Evolutionary conservation across 2,797 vertebrate genomes (phyloP).

Genomic region (Crenichthys baileyi): DNA sequence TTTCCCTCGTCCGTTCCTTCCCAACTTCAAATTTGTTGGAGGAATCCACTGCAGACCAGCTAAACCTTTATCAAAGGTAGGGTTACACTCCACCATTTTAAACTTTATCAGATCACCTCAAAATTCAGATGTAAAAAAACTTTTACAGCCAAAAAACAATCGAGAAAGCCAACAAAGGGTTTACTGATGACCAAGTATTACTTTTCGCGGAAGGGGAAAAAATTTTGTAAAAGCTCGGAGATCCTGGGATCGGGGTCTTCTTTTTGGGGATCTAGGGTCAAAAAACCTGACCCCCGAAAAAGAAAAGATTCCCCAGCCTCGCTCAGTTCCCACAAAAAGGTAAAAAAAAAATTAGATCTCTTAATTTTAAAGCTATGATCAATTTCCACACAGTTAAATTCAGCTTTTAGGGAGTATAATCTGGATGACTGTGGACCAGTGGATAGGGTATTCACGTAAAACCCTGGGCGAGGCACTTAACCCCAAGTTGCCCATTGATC

Average conservation of each 20-base stretch:
- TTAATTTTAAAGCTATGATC: not conserved
- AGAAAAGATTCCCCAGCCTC: conserved; percentile 85
- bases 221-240: conserved; percentile 92
- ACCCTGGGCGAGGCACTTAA: no score
- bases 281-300: conserved; percentile 85
- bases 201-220: conserved; percentile 86
- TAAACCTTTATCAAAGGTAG: conserved; percentile 88
- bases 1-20: conserved; percentile 88
- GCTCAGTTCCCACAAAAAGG: conserved; percentile 93
- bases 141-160: not conserved
- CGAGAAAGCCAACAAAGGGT: not conserved
- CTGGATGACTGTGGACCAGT: no score
- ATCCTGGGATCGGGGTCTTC: conserved; percentile 89
- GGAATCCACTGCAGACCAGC: conserved; percentile 91
- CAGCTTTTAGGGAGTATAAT: not conserved
- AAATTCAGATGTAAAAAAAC: not conserved
- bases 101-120: not conserved
- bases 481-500: no score
- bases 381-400: not conserved
- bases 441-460: no score
- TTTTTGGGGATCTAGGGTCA: conserved; percentile 88
- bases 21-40: conserved; percentile 93
- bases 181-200: not conserved
- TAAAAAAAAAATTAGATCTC: conserved; percentile 41
- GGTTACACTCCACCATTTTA: not conserved